These are phyloP conservation scores for Drosophila aff. DNA, from an alignment of 1,140 invertebrate genomes.

Conservation along the genomic window DNA sequence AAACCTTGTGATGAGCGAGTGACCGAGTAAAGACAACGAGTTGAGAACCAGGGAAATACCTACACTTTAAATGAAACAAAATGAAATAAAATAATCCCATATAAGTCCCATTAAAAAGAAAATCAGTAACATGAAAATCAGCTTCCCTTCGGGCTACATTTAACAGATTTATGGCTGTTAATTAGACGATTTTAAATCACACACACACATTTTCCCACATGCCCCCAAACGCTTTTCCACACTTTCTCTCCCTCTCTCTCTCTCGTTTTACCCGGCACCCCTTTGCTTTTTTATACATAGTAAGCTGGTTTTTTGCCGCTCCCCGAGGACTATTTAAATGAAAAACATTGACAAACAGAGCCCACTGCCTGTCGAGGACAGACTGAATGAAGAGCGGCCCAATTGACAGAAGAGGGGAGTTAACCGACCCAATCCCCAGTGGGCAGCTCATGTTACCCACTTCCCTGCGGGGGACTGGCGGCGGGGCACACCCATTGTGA, in stretches of 20 bases:
- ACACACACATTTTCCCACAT: not conserved
- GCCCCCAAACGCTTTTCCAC: constrained; percentile 1
- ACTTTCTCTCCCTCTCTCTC: no score
- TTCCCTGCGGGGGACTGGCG: not conserved
- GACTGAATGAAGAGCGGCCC: constrained; percentile 42
- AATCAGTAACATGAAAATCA: not conserved
- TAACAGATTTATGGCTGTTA: constrained; percentile 8
- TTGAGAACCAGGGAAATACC: no score
- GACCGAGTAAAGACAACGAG: no score
- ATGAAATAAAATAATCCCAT: not conserved
- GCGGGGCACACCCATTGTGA: constrained; percentile 20
- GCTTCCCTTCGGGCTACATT: constrained; percentile 9
- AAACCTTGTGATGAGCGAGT: no score
- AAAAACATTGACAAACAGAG: constrained; percentile 46
- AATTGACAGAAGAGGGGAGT: constrained; percentile 57
- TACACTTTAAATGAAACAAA: no score
- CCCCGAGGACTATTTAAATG: constrained; percentile 39
- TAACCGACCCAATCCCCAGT: not conserved
- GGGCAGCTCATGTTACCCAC: constrained; percentile 4
- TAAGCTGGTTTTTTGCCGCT: not conserved
- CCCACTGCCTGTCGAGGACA: constrained; percentile 60
- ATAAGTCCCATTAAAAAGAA: no score
- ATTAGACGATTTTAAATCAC: constrained; percentile 27
- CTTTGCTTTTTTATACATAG: not conserved
- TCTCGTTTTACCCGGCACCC: not conserved